Conservation (phyloP, 2,113 vertebrate species). For the Xyrauchen texanus region DNA sequence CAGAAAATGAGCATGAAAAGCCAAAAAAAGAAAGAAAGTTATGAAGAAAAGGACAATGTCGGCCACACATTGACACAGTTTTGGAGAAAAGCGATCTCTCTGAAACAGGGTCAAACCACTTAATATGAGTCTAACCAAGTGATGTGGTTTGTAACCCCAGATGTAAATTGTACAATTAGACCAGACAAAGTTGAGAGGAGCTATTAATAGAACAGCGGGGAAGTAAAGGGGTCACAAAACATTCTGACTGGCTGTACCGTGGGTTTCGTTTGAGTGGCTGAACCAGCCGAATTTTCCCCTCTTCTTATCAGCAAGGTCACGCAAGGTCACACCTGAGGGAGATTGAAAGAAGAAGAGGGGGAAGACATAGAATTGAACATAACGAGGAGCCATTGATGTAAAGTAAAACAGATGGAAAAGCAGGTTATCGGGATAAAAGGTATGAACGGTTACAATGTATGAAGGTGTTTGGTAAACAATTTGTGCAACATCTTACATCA, state of each 20-base stretch:
- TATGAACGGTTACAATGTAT: too few relatives aligned
- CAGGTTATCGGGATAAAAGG: too few relatives aligned
- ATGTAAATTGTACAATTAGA: constrained; percentile 54
- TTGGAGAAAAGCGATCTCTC: constrained; percentile 42
- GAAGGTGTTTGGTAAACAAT: too few relatives aligned
- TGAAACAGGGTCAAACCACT: constrained; percentile 55
- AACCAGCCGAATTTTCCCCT: constrained; percentile 75
- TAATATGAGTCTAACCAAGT: constrained; percentile 44
- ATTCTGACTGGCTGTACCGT: constrained; percentile 52
- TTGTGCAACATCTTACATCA: too few relatives aligned
- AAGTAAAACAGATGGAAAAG: too few relatives aligned
- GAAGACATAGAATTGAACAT: neutral
- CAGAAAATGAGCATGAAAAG: neutral
- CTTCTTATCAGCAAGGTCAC: constrained; percentile 74
- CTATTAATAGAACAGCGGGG: constrained; percentile 44
- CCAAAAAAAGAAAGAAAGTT: constrained; percentile 20
- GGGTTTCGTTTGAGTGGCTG: constrained; percentile 64
- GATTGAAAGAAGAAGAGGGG: constrained; percentile 3
- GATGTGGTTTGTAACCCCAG: constrained; percentile 46
- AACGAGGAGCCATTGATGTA: neutral
- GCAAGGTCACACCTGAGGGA: constrained; percentile 47
- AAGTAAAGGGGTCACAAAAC: constrained; percentile 1
- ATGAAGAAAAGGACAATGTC: constrained; percentile 24
- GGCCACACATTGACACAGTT: constrained; percentile 42
- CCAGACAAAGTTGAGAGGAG: constrained; percentile 35